These are phyloP conservation scores for Gonioctena quinquepunctata DNA, from an alignment of 1,140 invertebrate species.

Conservation along the genomic window DNA sequence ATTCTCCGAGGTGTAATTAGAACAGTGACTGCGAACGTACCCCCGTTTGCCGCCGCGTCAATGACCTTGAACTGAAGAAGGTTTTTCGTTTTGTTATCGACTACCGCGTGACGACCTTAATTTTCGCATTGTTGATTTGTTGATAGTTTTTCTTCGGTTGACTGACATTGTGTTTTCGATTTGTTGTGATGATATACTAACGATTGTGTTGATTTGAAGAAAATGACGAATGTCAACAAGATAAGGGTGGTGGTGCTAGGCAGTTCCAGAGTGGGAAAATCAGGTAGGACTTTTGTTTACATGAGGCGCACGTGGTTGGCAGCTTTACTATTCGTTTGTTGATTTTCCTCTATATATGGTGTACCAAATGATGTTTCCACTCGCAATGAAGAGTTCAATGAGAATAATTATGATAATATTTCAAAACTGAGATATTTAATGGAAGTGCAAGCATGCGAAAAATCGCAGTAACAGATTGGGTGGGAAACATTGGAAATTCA, in stretches of 20 bases:
- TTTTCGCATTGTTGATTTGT: neutral
- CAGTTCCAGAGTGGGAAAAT: slow-evolving; percentile 70
- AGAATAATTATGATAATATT: too few species aligned
- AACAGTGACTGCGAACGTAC: neutral
- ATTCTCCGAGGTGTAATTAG: neutral
- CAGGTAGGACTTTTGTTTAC: slow-evolving; percentile 58
- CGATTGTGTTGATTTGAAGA: neutral
- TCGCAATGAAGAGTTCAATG: too few species aligned
- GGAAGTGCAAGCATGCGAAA: too few species aligned
- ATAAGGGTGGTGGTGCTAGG: slow-evolving; percentile 73
- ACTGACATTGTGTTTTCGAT: neutral
- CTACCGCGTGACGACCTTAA: neutral
- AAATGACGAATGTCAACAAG: slow-evolving; percentile 68
- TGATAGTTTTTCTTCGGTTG: neutral
- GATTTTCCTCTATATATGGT: too few species aligned
- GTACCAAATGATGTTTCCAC: too few species aligned
- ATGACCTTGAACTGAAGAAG: slow-evolving; percentile 7
- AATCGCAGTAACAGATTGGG: too few species aligned
- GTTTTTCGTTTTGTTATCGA: neutral
- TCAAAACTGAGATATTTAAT: too few species aligned
- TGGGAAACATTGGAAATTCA: too few species aligned
- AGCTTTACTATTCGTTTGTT: too few species aligned
- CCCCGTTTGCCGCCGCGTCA: neutral
- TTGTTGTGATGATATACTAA: neutral
- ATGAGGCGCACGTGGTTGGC: too few species aligned